These are phyloP conservation scores for Melanerpes formicivorus DNA, from an alignment of 2,113 vertebrate genomes.

Conservation along the genomic window DNA sequence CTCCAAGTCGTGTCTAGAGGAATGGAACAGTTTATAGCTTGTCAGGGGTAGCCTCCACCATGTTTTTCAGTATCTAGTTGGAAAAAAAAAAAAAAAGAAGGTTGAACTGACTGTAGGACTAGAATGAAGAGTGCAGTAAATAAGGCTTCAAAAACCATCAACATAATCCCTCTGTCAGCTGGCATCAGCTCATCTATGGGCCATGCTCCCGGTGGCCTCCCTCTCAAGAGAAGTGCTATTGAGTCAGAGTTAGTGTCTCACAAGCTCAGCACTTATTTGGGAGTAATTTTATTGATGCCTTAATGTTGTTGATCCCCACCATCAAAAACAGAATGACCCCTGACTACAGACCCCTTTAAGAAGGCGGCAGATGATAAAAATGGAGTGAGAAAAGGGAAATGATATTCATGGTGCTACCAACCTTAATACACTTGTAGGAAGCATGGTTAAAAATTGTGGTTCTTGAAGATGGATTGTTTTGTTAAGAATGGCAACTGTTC, in stretches of 20 bases:
- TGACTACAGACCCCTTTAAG: background rate
- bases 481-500: background rate
- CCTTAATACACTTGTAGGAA: background rate
- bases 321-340: background rate
- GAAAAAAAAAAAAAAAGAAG: background rate
- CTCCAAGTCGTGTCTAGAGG: background rate
- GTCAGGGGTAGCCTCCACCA: background rate
- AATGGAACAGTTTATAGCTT: background rate
- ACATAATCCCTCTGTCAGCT: background rate
- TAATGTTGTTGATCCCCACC: rapidly evolving
- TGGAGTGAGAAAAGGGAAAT: background rate
- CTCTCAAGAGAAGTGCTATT: background rate
- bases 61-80: background rate
- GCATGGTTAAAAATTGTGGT: background rate
- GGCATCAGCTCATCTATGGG: background rate
- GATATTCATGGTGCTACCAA: background rate
- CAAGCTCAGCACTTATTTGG: rapidly evolving
- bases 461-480: background rate
- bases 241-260: background rate
- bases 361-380: background rate
- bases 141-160: background rate
- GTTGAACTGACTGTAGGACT: background rate
- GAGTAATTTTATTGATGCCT: background rate
- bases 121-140: background rate
- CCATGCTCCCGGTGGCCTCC: background rate